phyloP scores from a whole-genome alignment of 2,888 invertebrate species.

The Auanema sp. region DNA sequence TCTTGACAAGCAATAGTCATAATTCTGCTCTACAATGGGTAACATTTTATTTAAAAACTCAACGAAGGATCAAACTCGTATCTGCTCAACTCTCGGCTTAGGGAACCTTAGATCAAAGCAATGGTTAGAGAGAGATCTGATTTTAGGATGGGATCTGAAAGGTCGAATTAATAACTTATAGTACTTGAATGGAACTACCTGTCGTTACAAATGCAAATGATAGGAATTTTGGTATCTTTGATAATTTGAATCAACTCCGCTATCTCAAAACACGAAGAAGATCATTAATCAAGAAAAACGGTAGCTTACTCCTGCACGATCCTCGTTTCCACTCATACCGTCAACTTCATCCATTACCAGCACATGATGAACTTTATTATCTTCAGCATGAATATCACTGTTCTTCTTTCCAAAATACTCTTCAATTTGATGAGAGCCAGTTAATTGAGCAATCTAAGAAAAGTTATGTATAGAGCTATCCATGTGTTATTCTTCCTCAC shows the following conservation, averaged over 20 bases:
- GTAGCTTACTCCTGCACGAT: constrained; percentile 82
- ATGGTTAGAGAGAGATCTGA: constrained; percentile 87
- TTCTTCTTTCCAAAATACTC: constrained; percentile 46
- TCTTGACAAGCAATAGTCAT: constrained; percentile 89
- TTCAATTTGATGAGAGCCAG: constrained; percentile 52
- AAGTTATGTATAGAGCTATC: too few species aligned
- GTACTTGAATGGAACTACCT: constrained; percentile 70
- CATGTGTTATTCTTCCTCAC: constrained; percentile 12
- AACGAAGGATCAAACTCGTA: constrained; percentile 72
- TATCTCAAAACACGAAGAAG: constrained; percentile 39
- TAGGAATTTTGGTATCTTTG: constrained; percentile 82
- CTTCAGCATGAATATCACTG: not conserved
- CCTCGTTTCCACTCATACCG: constrained; percentile 99
- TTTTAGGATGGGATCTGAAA: constrained; percentile 69
- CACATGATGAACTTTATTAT: constrained; percentile 75
- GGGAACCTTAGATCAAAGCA: constrained; percentile 87
- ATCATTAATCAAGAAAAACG: not conserved
- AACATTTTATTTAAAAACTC: constrained; percentile 23
- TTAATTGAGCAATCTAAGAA: constrained; percentile 38
- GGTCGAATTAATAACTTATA: not conserved
- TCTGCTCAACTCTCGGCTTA: constrained; percentile 84
- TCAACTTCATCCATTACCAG: constrained; percentile 99
- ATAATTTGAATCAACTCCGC: constrained; percentile 88
- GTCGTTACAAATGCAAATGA: constrained; percentile 98
- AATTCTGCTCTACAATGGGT: constrained; percentile 76